Evolutionary conservation across 2,888 invertebrate species (phyloP).

Genomic region (Leptura quadrifasciata): DNA sequence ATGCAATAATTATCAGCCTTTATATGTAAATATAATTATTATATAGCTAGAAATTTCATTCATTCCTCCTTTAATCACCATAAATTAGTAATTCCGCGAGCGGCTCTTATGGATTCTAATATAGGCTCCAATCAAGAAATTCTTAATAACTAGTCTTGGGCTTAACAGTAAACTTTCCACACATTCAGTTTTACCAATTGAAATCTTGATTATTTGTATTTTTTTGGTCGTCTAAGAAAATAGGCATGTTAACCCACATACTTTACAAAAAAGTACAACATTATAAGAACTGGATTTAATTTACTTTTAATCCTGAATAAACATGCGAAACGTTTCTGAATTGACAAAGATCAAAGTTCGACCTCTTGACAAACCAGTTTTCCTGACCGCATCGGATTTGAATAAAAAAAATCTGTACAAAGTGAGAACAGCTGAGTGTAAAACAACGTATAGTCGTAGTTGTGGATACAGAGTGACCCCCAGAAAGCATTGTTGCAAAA

Average conservation of each 20-base stretch:
- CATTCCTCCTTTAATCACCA: neutral
- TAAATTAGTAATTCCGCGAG: neutral
- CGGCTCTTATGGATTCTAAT: neutral
- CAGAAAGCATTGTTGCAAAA: neutral
- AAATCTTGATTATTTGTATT: neutral
- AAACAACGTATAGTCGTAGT: neutral
- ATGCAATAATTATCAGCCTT: too few species aligned
- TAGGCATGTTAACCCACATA: constrained; percentile 7
- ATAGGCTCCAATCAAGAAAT: neutral
- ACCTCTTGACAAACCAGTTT: constrained; percentile 4
- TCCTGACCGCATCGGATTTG: neutral
- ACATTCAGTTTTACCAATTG: constrained; percentile 1
- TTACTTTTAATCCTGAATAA: constrained; percentile 4
- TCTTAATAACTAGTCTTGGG: neutral
- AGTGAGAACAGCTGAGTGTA: neutral
- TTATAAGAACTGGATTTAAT: constrained; percentile 7
- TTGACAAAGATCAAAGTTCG: constrained; percentile 7
- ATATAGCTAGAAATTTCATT: too few species aligned
- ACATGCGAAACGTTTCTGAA: neutral
- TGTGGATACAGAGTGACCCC: neutral
- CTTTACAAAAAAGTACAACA: neutral
- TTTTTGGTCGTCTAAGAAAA: constrained; percentile 7
- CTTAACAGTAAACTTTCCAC: constrained; percentile 7
- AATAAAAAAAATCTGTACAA: neutral
- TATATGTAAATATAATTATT: too few species aligned